Evolutionary conservation across 2,888 invertebrate genomes (phyloP), one percentile per base, ranked within the genome.

Genomic region (Brachyptera risi): DNA sequence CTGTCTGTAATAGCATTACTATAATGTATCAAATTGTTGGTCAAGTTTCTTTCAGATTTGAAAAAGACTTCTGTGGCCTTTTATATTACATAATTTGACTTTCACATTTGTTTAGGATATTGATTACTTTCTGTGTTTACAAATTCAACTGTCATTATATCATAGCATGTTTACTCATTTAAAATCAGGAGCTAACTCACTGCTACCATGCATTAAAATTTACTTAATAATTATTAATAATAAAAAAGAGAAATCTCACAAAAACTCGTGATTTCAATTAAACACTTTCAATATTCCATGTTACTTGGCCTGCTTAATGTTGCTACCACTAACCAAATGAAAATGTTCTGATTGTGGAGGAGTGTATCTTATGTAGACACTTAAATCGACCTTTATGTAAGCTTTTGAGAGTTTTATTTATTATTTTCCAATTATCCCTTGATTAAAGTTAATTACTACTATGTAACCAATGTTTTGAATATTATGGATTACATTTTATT

Each of bases 351-450:
- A 62, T 62, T 62, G 58, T 62, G 62, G 58, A 59, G 62, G 58
- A 57, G 54, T 62, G 58, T 62, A 62, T 26, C 59, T 31, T 23
- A n/a, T 62, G 62, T 62, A 62, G 62, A 62, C 58, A 62, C 56
- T 59, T 59, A 62, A 62, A 56, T 59, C 54, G 62, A 62, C 62
- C 62, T 62, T 62, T 62, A 59, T 62, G 62, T 62, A 62, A 62
- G 51, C 60, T n/a, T 56, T 35, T 42, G 50, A 57, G 61, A 38
- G 58, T 61, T 50, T 60, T 58, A 61, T 58, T 61, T 50, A 57
- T 61, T 61, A 31, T 31, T 42, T 38, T 42, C 19, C n/a, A n/a
- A n/a, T n/a, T 38, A 42, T 42, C 42, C 42, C 42, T 17, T 42
- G 21, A 42, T 42, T 42, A 42, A 42, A 42, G 7, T 17, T 42